Base-by-base conservation (phyloP, 2,797 vertebrate genomes). In the Poecilia velifera region DNA sequence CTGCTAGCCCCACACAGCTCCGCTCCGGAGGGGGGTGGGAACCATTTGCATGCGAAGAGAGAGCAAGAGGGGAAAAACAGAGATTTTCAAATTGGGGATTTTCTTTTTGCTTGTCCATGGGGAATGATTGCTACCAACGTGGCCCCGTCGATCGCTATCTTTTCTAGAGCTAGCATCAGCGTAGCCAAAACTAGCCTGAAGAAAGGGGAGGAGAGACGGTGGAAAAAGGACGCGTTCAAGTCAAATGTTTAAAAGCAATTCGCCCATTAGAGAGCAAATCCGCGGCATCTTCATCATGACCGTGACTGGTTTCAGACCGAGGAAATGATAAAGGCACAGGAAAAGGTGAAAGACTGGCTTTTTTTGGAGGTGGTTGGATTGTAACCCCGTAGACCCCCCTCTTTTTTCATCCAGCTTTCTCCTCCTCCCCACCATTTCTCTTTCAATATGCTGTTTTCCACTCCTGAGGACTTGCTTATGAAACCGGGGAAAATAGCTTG, bases 371-470 rank as follows among this genome's bases (percentile, higher is more conserved):
- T 94, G 94, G 91, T 95, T 95, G 91, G 95, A 95, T 94, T 94
- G 94, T 94, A 95, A 91, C 92, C 95, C 95, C 94, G 87, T 91
- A 94, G 93, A 94, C 94, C 94, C 95, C 95, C 95, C 93, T 91
- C 92, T 94, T 91, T 95, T 94, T 93, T 93, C 93, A 95, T 95
- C 94, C 94, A 94, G 93, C 91, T 94, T 95, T 95, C 94, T 95
- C 94, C 95, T 95, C 94, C 95, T 94, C 94, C 92, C 94, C 94
- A 93, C 93, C 93, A 95, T 94, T 95, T 95, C 94, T 94, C 94
- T 95, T 95, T 95, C 95, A 96, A 96, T 96, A 95, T 96, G 95
- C 95, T 95, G 91, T 96, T 95, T 96, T 96, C 92, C 94, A 94
- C 94, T 95, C 95, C 92, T 93, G 92, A 94, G 89, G 94, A 95